Evolutionary conservation across 23 tunicate species (phyloP), one percentile per base, ranked within the genome.

Genomic region (Trididemnum clinides): DNA sequence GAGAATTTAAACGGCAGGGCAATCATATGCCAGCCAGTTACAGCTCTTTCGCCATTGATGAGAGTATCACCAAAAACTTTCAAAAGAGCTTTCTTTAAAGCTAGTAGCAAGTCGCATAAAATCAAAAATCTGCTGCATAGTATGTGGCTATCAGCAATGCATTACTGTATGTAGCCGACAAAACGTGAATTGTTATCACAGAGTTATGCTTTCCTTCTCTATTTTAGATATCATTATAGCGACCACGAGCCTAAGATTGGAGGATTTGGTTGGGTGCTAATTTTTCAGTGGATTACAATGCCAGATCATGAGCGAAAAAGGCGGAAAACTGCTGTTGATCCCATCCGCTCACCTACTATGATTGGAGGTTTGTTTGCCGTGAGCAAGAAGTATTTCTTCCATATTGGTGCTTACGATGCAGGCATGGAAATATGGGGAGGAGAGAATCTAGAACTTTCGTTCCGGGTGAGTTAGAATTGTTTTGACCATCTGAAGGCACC

Each of bases 361-460:
- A 96, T 96, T 0, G 99, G 99, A 28, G 99, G 99, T 1, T 51
- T 96, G 31, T 96, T 96, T 51, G 96, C 99, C 0, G 93, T 96
- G 35, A 91, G 96, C 72, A 85, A 85, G 65, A 73, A 78, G 1
- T 96, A 79, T 39, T 96, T 96, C 82, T 20, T 85, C 7, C 89
- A 84, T 70, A 96, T 96, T 33, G 99, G 99, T 12, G 84, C 99
- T 64, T 96, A 96, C 71, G 99, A 96, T 50, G 95, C 96, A 0
- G 99, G 99, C 21, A 96, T 96, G 99, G 99, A 96, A 57, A 92
- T 96, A 20, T 96, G 99, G 99, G 99, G 99, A 0, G 99, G 99
- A n/a, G 99, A 96, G 50, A 96, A 96, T 72, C 64, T 96, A 1
- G 99, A 96, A 66, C 64, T 96, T 35, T 88, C 95, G 12, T 96